phyloP scores from a whole-genome alignment of 2,797 vertebrate species.

The Acestrorhynchus altus region DNA sequence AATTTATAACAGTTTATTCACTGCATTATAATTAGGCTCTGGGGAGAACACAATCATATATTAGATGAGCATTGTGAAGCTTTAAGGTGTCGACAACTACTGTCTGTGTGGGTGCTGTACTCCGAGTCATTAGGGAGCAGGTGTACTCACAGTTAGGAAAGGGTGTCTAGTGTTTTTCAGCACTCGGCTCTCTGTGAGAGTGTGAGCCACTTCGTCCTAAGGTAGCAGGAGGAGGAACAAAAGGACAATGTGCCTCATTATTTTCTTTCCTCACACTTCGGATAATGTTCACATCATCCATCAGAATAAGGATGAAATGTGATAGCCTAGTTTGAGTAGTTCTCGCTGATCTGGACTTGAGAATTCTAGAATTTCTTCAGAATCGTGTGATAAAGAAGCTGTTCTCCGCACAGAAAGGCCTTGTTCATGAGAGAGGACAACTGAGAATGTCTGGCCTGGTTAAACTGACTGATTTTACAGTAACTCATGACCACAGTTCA shows the following conservation, averaged over 20 bases:
- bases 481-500: too few species aligned
- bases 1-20: constrained; percentile 66
- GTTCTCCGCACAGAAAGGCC: too few species aligned
- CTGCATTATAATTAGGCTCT: constrained; percentile 62
- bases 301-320: too few species aligned
- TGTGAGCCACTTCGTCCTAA: constrained; percentile 98
- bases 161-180: constrained; percentile 96
- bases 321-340: too few species aligned
- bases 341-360: too few species aligned
- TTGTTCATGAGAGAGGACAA: too few species aligned
- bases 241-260: background rate
- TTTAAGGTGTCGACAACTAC: constrained; percentile 35
- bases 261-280: background rate
- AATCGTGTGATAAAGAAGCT: too few species aligned
- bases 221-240: constrained; percentile 57
- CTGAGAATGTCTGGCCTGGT: too few species aligned
- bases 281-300: too few species aligned
- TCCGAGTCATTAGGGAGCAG: constrained; percentile 32
- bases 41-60: constrained; percentile 57
- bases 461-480: too few species aligned
- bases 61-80: constrained; percentile 41
- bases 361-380: too few species aligned
- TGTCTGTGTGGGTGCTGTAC: constrained; percentile 12
- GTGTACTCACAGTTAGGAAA: constrained; percentile 93
- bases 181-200: constrained; percentile 96